Evolutionary conservation across 2,888 invertebrate genomes (phyloP).

Genomic region (Malachius bipustulatus): DNA sequence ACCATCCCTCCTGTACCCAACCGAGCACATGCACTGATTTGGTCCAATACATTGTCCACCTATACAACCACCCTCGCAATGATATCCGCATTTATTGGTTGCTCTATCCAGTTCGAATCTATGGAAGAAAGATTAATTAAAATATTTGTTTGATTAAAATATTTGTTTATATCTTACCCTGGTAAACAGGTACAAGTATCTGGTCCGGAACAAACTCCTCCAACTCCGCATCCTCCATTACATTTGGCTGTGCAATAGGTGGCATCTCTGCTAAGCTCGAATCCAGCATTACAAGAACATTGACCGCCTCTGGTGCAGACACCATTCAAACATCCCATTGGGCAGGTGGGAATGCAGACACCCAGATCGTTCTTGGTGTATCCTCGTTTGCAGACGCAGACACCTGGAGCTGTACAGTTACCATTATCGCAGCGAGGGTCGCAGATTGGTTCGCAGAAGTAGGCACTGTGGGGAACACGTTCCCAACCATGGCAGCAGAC

Average conservation of each 20-base stretch:
- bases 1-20: constrained; percentile 31
- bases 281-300: constrained; percentile 53
- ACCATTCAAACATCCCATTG: constrained; percentile 56
- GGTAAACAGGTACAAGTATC: constrained; percentile 47
- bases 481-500: constrained; percentile 63
- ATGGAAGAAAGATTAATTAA: constrained; percentile 26
- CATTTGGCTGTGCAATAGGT: constrained; percentile 53
- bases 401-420: constrained; percentile 51
- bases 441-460: constrained; percentile 51
- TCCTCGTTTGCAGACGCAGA: constrained; percentile 51
- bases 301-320: constrained; percentile 46
- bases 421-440: constrained; percentile 56
- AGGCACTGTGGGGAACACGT: constrained; percentile 44
- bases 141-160: background rate
- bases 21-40: constrained; percentile 39
- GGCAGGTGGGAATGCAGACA: constrained; percentile 52
- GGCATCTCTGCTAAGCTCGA: constrained; percentile 42
- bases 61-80: constrained; percentile 33
- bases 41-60: constrained; percentile 40
- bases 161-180: constrained; percentile 31
- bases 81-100: constrained; percentile 29
- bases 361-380: constrained; percentile 42
- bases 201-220: constrained; percentile 43
- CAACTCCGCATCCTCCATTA: constrained; percentile 39
- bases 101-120: constrained; percentile 35